These are phyloP conservation scores for Porites divaricata DNA, from an alignment of 92 coral and sea anemone genomes.

Conservation along the genomic window DNA sequence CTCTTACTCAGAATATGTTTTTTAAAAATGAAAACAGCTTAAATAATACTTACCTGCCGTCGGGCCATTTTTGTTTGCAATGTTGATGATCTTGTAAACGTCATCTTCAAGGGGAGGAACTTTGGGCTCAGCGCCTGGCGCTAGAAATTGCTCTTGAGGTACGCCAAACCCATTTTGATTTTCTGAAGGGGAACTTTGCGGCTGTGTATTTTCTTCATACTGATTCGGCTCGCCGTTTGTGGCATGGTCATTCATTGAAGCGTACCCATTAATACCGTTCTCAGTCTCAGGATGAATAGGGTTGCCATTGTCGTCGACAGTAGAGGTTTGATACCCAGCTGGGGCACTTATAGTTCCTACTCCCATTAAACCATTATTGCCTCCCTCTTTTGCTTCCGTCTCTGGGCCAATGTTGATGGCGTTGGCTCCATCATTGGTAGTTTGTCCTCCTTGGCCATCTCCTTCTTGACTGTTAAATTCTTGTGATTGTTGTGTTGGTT, in stretches of 20 bases:
- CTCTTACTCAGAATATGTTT: neutral
- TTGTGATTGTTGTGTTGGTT: neutral
- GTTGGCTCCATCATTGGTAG: neutral
- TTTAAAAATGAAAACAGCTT: neutral
- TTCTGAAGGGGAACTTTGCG: neutral
- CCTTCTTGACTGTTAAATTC: conserved; percentile 25
- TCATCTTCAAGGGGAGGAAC: conserved; percentile 46
- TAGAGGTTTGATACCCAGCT: conserved; percentile 42
- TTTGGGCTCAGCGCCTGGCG: conserved; percentile 3
- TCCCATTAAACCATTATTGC: conserved; percentile 20
- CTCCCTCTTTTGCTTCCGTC: conserved; percentile 12
- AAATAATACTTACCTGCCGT: conserved; percentile 33
- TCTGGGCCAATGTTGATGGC: conserved; percentile 24
- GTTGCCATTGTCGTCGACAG: conserved; percentile 51
- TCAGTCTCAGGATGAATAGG: neutral
- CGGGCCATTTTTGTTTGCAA: conserved; percentile 39
- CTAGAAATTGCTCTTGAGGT: conserved; percentile 5
- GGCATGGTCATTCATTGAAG: conserved; percentile 23
- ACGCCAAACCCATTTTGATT: neutral
- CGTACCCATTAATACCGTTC: conserved; percentile 23
- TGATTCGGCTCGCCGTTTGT: conserved; percentile 12
- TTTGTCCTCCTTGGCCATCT: neutral
- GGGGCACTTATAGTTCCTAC: conserved; percentile 33
- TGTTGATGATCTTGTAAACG: conserved; percentile 39
- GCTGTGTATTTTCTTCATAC: conserved; percentile 15